phyloP scores from a whole-genome alignment of 2,888 invertebrate genomes.

The Chrysina gloriosa region DNA sequence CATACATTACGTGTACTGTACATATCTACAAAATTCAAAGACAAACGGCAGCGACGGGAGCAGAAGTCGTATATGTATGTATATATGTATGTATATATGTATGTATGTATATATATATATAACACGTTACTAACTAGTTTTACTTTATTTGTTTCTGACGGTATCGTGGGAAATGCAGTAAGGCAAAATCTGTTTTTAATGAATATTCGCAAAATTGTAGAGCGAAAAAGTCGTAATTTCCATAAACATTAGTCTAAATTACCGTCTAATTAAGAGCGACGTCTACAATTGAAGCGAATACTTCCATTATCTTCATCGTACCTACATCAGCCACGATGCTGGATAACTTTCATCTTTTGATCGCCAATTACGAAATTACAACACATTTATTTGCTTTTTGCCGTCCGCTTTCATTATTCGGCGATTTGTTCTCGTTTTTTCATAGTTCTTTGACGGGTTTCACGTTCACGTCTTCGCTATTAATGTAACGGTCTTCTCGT shows the following conservation, averaged over 20 bases:
- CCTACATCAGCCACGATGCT: background rate
- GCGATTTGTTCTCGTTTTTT: constrained; percentile 17
- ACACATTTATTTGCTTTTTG: constrained; percentile 15
- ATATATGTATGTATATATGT: background rate
- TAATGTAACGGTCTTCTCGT: constrained; percentile 12
- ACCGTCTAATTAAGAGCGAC: constrained; percentile 34
- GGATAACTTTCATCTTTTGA: constrained; percentile 17
- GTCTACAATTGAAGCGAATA: constrained; percentile 38
- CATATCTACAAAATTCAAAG: too few species aligned
- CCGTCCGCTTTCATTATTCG: background rate
- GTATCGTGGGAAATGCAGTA: constrained; percentile 47
- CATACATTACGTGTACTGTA: background rate
- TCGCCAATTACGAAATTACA: constrained; percentile 19
- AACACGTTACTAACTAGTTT: constrained; percentile 21
- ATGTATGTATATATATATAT: background rate
- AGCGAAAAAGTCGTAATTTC: constrained; percentile 45
- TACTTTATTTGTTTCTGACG: constrained; percentile 42
- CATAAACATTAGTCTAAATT: constrained; percentile 42
- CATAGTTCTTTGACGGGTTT: background rate
- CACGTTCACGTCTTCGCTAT: constrained; percentile 2
- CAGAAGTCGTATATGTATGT: background rate
- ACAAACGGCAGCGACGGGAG: background rate
- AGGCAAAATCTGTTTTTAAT: constrained; percentile 48
- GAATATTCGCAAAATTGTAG: constrained; percentile 47
- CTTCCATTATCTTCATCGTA: background rate